Conservation (phyloP, 1,140 invertebrate species). For the Bactericera cockerelli region DNA sequence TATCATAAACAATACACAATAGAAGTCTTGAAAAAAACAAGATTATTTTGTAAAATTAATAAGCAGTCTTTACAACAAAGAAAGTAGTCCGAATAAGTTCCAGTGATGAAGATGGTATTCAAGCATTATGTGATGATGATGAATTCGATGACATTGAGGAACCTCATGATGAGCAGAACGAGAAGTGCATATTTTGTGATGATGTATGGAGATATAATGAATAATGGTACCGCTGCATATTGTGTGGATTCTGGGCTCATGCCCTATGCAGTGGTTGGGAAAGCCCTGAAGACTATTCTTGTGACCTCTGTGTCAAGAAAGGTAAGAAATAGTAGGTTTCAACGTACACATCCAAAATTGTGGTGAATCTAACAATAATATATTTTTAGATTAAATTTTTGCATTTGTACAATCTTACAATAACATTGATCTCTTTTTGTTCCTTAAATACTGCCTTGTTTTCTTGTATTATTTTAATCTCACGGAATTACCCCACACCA, state of each 20-base stretch:
- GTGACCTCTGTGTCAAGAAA: slow-evolving; percentile 21
- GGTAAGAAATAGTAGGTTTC: slow-evolving; percentile 12
- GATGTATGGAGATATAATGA: slow-evolving; percentile 23
- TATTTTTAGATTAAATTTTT: not conserved
- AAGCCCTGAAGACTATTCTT: slow-evolving; percentile 22
- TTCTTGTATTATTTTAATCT: not conserved
- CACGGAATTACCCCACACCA: not conserved
- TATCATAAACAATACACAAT: too few relatives aligned
- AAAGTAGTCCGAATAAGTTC: too few relatives aligned
- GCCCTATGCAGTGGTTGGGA: slow-evolving; percentile 24
- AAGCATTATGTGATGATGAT: slow-evolving; percentile 17
- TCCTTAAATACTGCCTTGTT: slow-evolving; percentile 14
- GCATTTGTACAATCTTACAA: too few relatives aligned
- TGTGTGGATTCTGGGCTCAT: slow-evolving; percentile 24
- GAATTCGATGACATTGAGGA: slow-evolving; percentile 18
- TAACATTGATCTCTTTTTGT: slow-evolving; percentile 18
- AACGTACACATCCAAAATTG: not conserved
- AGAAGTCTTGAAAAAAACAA: too few relatives aligned
- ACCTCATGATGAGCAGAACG: slow-evolving; percentile 19
- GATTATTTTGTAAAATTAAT: too few relatives aligned
- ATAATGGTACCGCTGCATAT: slow-evolving; percentile 24
- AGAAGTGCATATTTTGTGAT: slow-evolving; percentile 21
- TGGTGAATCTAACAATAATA: not conserved
- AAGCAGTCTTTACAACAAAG: too few relatives aligned
- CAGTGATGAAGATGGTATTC: not conserved